Conservation (phyloP, 2,113 vertebrate genomes). For the Tyrannus savana region DNA sequence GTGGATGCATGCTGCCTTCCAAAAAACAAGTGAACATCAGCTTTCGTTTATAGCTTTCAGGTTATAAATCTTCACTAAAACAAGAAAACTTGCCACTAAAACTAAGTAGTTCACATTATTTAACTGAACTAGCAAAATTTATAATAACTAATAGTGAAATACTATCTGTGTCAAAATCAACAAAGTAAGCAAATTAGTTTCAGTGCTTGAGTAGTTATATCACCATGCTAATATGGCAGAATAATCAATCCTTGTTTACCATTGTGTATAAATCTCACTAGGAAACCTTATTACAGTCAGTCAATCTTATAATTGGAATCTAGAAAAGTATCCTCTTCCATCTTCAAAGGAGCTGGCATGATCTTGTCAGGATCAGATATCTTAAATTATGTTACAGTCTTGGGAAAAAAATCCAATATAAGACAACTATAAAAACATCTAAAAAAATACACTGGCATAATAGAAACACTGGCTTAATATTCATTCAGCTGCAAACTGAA, state of each 20-base stretch:
- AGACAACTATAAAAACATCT: not conserved
- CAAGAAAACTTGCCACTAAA: not conserved
- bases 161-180: not conserved
- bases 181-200: not conserved
- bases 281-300: not conserved
- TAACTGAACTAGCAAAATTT: not conserved
- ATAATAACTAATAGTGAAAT: not conserved
- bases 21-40: not conserved
- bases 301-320: not conserved
- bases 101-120: not conserved
- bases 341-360: not conserved
- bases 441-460: not conserved
- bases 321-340: not conserved
- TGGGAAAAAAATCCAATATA: not conserved
- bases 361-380: not conserved
- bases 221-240: not conserved
- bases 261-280: not conserved
- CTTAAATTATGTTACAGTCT: not conserved
- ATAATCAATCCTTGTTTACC: conserved; percentile 15
- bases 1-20: not conserved
- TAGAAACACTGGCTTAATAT: not conserved
- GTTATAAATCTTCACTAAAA: not conserved
- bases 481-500: not conserved
- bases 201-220: not conserved
- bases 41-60: not conserved